phyloP scores from a whole-genome alignment of 1,140 invertebrate species.

The Drosophila lowei region DNA sequence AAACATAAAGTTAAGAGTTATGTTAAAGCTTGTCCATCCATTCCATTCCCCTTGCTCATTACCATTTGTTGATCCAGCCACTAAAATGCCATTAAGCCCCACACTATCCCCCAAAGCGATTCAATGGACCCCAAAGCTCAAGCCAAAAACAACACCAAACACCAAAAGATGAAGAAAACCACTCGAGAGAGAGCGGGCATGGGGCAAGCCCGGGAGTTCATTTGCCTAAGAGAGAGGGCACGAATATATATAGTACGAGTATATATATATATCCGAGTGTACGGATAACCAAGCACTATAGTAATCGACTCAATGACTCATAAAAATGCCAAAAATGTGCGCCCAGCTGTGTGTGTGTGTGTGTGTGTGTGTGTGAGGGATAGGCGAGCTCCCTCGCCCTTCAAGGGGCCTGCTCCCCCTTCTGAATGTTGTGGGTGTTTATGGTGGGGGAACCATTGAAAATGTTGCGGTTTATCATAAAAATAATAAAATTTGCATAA shows the following conservation, averaged over 20 bases:
- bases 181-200: conserved; percentile 14
- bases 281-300: conserved; percentile 52
- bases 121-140: conserved; percentile 26
- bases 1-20: conserved; percentile 3
- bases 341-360: conserved; percentile 51
- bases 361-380: conserved; percentile 37
- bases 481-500: conserved; percentile 81
- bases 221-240: conserved; percentile 57
- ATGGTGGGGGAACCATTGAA: conserved; percentile 49
- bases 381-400: conserved; percentile 11
- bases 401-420: background rate
- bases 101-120: conserved; percentile 34
- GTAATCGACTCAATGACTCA: conserved; percentile 79
- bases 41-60: conserved; percentile 15
- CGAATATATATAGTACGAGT: too few species aligned
- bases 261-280: conserved; percentile 12
- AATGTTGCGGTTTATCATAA: conserved; percentile 80
- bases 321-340: conserved; percentile 81
- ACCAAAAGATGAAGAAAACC: conserved; percentile 1
- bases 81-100: conserved; percentile 43
- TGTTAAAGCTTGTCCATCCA: background rate
- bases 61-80: conserved; percentile 58
- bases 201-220: conserved; percentile 37
- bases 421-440: conserved; percentile 57
- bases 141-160: background rate